Base-by-base conservation (phyloP, 2,113 vertebrate genomes). In the Microcebus lehilahytsara region DNA sequence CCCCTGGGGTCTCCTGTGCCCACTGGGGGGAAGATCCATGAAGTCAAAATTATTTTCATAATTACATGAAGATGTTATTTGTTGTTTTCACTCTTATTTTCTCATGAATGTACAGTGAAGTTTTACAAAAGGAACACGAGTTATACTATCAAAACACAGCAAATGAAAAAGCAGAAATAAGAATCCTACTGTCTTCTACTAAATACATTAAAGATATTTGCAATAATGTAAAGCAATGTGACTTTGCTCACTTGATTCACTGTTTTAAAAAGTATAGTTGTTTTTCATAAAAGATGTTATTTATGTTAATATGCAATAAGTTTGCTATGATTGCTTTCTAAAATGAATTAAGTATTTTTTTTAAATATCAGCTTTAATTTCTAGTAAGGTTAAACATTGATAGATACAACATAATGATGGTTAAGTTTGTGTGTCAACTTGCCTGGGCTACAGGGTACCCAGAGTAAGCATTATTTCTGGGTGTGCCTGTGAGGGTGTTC, bases 271-370 rank as follows among this genome's bases (percentile, higher is more conserved):
- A 83, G 78, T 53, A 42, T 0, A 81, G 71, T 74, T 81, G 78
- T 49, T 98, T 91, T 94, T 87, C 62, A 75, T 42, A 58, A 89
- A 80, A 88, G 17, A 72, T 85, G 25, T 37, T 60, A 84, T 53
- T 72, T 86, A 71, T 77, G 49, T 25, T 93, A 87, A 78, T 71
- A 79, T 46, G 23, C 34, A 87, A 85, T 13, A 27, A 13, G 34
- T 83, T 96, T 72, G n/a, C 37, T 69, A 66, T n/a, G 78, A 19
- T 64, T 58, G 58, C 78, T 74, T n/a, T 83, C 83, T 83, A 30
- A 58, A 58, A 72, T 49, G 17, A 86, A 64, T 79, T 34, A 88
- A 20, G 71, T 79, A 78, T 83, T 87, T 83, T 87, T 88, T 75
- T 46, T 11, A 49, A 49, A 53, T 51, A 51, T 40, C n/a, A 19